A percentile compares a stretch with the other conserved stretches of the same genome.
phyloP scores from a whole-genome alignment of 2,888 invertebrate species.

The Rhynchonema sp. region DNA sequence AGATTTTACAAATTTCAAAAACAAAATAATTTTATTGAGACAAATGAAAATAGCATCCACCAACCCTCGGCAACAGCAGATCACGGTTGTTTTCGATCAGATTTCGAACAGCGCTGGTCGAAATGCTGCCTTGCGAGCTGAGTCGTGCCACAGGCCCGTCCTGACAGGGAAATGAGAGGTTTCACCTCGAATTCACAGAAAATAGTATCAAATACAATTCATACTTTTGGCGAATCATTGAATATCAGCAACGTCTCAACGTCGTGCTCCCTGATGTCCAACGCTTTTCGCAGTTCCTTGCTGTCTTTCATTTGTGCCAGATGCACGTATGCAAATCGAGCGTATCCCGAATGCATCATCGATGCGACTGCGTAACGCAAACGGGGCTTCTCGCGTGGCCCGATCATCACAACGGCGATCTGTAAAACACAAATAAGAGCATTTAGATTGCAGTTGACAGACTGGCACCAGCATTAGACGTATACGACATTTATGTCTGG shows the following conservation, averaged over 20 bases:
- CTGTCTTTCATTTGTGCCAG: neutral
- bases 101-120: constrained; percentile 22
- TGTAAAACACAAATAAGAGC: constrained; percentile 8
- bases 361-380: constrained; percentile 20
- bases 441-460: too few relatives aligned
- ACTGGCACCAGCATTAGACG: too few relatives aligned
- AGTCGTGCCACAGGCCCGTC: constrained; percentile 17
- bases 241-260: constrained; percentile 33
- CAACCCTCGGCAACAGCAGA: constrained; percentile 28
- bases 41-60: constrained; percentile 6
- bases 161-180: constrained; percentile 11
- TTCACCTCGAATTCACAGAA: too few relatives aligned
- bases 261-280: constrained; percentile 16
- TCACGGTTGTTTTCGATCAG: constrained; percentile 30
- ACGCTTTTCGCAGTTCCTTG: constrained; percentile 7
- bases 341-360: constrained; percentile 18
- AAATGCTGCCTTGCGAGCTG: constrained; percentile 14
- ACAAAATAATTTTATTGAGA: neutral
- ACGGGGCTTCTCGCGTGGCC: constrained; percentile 15
- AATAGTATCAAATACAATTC: neutral
- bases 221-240: constrained; percentile 30
- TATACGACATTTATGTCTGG: too few relatives aligned
- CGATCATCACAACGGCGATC: constrained; percentile 19
- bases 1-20: neutral
- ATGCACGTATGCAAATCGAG: constrained; percentile 23